Evolutionary conservation across 2,113 vertebrate genomes (phyloP), one percentile per base, ranked within the genome.

Genomic region (Gulo gulo): DNA sequence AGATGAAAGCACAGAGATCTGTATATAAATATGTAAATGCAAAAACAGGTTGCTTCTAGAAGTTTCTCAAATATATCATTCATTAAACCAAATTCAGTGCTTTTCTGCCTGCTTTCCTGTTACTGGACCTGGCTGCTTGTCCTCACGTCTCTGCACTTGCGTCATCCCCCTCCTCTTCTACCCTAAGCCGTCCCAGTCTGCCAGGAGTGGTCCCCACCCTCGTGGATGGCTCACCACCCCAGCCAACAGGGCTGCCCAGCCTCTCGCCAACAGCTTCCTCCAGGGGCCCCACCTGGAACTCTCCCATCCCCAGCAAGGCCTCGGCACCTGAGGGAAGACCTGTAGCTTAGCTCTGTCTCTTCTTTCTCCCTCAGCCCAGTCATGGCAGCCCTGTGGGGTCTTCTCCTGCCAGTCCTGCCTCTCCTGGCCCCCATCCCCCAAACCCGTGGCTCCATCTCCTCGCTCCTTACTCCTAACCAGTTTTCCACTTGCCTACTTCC

Each of bases 381-480:
- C 47, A 63, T 8, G 1, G 0, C 7, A 15, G 12, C 14, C 11
- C 11, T 0, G 1, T 0, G 8, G 16, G 39, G 31, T 26, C 52
- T 74, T 50, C 45, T 65, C 47, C 14, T 1, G 34, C 13, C 59
- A 23, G 11, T 2, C 8, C 34, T 4, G 7, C 61, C 79, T 69
- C 71, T 90, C 39, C 42, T 13, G 39, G 71, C 23, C 42, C 26
- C 73, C 39, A 26, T 50, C 42, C 7, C 42, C 24, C 34, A 20
- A 0, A 8, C 29, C 50, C 36, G 8, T 0, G 1, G 18, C 52
- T 24, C 52, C 0, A 45, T 52, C 20, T 76, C n/a, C 81, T 69
- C 73, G 12, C 7, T 34, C 39, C 57, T 83, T n/a, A 39, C 42
- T n/a, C 83, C 59, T 23, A 20, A 55, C 20, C 47, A 59, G 1